Base-by-base conservation (phyloP, 1,140 invertebrate species). In the Drosophila sulfurigaster region DNA sequence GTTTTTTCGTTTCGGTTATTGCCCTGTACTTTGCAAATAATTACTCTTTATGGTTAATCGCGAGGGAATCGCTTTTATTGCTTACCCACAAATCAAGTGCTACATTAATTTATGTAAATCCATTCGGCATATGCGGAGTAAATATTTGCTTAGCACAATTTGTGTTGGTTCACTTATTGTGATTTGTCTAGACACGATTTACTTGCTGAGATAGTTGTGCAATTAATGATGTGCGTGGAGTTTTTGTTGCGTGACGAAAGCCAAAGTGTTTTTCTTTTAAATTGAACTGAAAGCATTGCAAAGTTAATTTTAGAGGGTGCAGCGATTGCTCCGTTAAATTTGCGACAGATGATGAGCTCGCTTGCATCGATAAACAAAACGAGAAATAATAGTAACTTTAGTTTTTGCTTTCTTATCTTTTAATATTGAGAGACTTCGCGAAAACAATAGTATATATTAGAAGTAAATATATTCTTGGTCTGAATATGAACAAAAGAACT, bases 101-200 rank as follows among this genome's bases (percentile, higher is more conserved):
- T 56, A 52, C 7, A 63, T 65, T 56, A 63, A 82, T 78, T 80
- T 78, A 78, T 80, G 32, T 64, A 69, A 78, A 85, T 51, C 60
- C 59, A 45, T 58, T 59, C 13, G 28, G 5, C 8, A 60, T 11
- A 11, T 1, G 10, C 11, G 20, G 0, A 6, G 32, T 28, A 30
- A 15, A 56, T 57, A 57, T 65, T 56, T 46, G 6, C 13, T 5
- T 5, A 10, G 35, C 0, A 1, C 28, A 25, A 38, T 38, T 15
- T 41, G 16, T 56, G 56, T 48, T n/a, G 28, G 11, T 41, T 16
- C 16, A 3, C 15, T n/a, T 35, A 38, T 49, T 46, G 32, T 3
- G 48, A 58, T 65, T 54, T 28, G 15, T n/a, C 35, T 62, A 35
- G 70, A 82, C 46, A 51, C 48, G 11, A 15, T 67, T 79, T 62